Conservation (phyloP, 1,140 invertebrate species). For the Hylaeus volcanicus region DNA sequence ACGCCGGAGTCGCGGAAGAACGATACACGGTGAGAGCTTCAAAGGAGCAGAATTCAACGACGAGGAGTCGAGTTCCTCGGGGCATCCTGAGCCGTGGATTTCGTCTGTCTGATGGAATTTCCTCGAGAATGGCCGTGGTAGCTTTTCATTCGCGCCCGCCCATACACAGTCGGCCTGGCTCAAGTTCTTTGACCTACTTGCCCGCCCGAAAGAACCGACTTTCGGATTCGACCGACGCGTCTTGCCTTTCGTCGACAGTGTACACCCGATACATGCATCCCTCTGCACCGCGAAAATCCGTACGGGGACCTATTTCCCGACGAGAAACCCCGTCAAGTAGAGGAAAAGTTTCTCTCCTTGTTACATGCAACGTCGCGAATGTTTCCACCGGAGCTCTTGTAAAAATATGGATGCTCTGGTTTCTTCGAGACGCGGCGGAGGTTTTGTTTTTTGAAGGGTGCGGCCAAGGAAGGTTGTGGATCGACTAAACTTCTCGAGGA, state of each 20-base stretch:
- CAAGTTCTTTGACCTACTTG: constrained; percentile 41
- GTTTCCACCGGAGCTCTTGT: background rate
- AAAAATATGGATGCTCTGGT: background rate
- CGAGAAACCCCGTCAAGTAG: background rate
- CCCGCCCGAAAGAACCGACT: constrained; percentile 26
- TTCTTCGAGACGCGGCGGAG: no score
- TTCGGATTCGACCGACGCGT: constrained; percentile 30
- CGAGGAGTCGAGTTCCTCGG: constrained; percentile 20
- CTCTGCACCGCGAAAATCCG: background rate
- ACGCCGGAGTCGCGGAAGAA: background rate
- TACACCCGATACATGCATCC: constrained; percentile 11
- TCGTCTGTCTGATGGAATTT: constrained; percentile 48
- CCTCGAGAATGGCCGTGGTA: constrained; percentile 40
- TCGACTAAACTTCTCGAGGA: no score
- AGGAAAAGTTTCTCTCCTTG: background rate
- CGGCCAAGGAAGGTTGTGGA: no score
- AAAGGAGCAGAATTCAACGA: constrained; percentile 32
- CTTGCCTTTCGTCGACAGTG: background rate
- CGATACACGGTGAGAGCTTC: constrained; percentile 1
- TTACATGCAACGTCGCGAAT: background rate
- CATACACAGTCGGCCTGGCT: constrained; percentile 7
- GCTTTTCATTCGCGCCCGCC: constrained; percentile 40
- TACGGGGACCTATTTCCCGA: background rate
- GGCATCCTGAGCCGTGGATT: constrained; percentile 43
- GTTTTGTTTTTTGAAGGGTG: no score